phyloP scores from a whole-genome alignment of 2,113 vertebrate species.

The Python bivittatus region DNA sequence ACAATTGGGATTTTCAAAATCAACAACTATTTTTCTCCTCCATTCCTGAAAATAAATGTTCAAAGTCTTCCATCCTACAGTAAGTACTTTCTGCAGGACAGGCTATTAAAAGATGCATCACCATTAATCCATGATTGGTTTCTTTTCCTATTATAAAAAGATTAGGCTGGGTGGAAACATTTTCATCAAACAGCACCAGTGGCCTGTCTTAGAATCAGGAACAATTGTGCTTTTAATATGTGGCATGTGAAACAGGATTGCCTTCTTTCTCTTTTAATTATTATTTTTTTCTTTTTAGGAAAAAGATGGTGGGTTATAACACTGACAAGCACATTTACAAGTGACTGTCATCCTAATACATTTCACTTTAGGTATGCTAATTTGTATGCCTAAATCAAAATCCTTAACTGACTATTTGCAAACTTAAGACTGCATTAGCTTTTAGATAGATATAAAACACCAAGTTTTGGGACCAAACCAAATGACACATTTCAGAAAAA shows the following conservation, averaged over 20 bases:
- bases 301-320: conserved; percentile 39
- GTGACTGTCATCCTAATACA: conserved; percentile 39
- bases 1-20: conserved; percentile 18
- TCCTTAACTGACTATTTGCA: conserved; percentile 24
- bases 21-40: conserved; percentile 8
- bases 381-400: conserved; percentile 20
- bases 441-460: conserved; percentile 12
- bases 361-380: conserved; percentile 39
- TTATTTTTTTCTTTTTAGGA: conserved; percentile 36
- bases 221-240: conserved; percentile 34
- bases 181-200: conserved; percentile 33
- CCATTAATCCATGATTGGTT: conserved; percentile 38
- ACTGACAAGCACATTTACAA: conserved; percentile 28
- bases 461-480: neutral
- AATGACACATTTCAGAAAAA: neutral
- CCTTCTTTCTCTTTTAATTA: neutral
- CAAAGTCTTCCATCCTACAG: conserved; percentile 28
- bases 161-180: conserved; percentile 48
- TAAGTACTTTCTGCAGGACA: conserved; percentile 31
- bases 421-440: conserved; percentile 18
- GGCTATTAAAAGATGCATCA: conserved; percentile 19
- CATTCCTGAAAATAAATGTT: conserved; percentile 44
- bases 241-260: conserved; percentile 32
- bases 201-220: neutral
- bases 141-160: conserved; percentile 49